Percentiles rank a stretch among this genome's conserved stretches.
Conservation (phyloP, 2,888 invertebrate genomes). For the Hirtodrosophila confusa region DNA sequence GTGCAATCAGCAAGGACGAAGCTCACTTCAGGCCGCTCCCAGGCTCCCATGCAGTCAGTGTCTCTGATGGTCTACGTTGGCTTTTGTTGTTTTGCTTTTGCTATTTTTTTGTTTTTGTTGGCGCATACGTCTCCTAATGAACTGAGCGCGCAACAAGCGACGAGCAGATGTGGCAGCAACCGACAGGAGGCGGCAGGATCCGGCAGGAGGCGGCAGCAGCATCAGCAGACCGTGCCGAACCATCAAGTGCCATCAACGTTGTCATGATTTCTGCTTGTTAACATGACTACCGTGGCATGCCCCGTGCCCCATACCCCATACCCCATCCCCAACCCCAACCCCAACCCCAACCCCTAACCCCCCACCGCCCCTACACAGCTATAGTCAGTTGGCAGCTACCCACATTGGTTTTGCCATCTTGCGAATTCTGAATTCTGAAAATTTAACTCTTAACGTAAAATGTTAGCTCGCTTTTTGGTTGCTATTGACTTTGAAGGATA, state of each 20-base stretch:
- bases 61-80: constrained; percentile 2
- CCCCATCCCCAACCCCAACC: not conserved
- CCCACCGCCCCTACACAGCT: not conserved
- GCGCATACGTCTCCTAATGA: constrained; percentile 72
- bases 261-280: constrained; percentile 80
- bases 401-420: constrained; percentile 62
- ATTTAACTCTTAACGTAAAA: constrained; percentile 74
- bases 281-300: constrained; percentile 68
- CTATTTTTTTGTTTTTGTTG: constrained; percentile 34
- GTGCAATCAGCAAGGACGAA: constrained; percentile 68
- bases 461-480: constrained; percentile 58
- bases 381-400: not conserved
- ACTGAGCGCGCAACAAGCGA: constrained; percentile 57
- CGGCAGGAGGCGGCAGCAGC: constrained; percentile 6
- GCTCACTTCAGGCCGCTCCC: constrained; percentile 22
- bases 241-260: constrained; percentile 77
- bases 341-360: not conserved
- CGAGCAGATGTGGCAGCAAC: not conserved
- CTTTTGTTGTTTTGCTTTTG: no score
- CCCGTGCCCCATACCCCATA: constrained; percentile 9
- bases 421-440: constrained; percentile 75
- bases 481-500: constrained; percentile 51
- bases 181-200: not conserved
- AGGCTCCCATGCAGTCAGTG: constrained; percentile 12
- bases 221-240: constrained; percentile 30